Percentiles rank a stretch among this genome's conserved stretches.
These are phyloP conservation scores for Trochalopteron elliotii DNA, from an alignment of 2,113 vertebrate genomes.

Conservation along the genomic window DNA sequence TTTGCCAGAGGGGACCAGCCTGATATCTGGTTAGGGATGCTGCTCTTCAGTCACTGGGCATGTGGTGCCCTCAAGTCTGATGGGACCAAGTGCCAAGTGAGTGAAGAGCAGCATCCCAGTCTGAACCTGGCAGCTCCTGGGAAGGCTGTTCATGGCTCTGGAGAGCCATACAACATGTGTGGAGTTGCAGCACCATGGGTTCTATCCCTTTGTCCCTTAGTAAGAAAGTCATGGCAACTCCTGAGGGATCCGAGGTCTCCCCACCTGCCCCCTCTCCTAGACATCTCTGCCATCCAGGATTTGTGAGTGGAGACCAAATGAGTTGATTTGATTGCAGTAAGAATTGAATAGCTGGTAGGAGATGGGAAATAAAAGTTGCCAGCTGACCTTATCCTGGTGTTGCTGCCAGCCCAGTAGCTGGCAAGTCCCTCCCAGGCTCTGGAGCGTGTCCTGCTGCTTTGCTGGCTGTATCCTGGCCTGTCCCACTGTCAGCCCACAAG, in stretches of 20 bases:
- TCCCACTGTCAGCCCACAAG: fast-evolving
- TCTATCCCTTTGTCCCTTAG: fast-evolving
- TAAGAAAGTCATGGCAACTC: background rate
- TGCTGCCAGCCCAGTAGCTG: background rate
- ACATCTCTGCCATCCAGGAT: background rate
- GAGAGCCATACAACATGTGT: background rate
- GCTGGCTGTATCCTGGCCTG: background rate
- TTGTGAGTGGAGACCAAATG: background rate
- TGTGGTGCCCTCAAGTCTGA: background rate
- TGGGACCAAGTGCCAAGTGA: too few relatives aligned
- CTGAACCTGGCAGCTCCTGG: background rate
- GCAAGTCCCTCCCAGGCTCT: background rate
- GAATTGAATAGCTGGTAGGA: background rate
- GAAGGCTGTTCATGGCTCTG: background rate
- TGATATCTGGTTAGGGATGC: fast-evolving
- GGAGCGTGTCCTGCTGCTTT: background rate
- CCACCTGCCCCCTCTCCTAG: background rate
- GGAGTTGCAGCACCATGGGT: fast-evolving
- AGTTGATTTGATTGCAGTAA: background rate
- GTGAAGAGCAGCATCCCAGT: background rate
- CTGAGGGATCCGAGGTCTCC: background rate
- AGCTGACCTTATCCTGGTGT: fast-evolving
- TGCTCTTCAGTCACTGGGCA: background rate
- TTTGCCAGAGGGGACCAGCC: background rate
- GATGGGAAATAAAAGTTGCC: background rate